Conservation (phyloP, 2,797 vertebrate species). For the Cuniculus paca region DNA sequence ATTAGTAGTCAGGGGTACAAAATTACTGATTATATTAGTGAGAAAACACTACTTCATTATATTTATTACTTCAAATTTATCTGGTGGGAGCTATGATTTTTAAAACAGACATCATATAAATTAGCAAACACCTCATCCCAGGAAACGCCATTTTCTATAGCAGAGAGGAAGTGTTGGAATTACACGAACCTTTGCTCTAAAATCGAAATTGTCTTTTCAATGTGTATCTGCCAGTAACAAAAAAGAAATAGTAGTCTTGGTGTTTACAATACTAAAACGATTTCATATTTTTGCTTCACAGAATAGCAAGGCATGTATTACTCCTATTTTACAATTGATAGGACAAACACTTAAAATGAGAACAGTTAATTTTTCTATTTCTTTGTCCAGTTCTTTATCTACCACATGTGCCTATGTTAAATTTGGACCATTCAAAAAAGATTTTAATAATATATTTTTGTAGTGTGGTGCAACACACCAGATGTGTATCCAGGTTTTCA, state of each 20-base stretch:
- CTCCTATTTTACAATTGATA: neutral
- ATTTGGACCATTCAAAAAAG: neutral
- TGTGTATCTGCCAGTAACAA: neutral
- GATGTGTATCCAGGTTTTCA: neutral
- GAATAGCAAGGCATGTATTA: neutral
- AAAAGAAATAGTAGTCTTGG: neutral
- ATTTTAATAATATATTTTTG: neutral
- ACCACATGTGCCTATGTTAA: neutral
- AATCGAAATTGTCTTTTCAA: neutral
- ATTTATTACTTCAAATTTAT: neutral
- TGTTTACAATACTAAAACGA: neutral
- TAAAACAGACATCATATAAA: neutral
- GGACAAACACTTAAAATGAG: conserved; percentile 4
- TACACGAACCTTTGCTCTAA: neutral
- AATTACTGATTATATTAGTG: neutral
- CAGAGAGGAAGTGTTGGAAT: neutral
- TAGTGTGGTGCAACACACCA: neutral
- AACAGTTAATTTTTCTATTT: neutral
- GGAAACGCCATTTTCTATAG: neutral
- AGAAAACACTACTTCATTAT: neutral
- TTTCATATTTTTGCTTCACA: conserved; percentile 9
- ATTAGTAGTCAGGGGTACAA: neutral
- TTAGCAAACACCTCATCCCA: neutral
- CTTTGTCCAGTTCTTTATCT: neutral
- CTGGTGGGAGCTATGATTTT: neutral